These are phyloP conservation scores for Echiichthys vipera DNA, from an alignment of 2,797 vertebrate genomes.

Conservation along the genomic window DNA sequence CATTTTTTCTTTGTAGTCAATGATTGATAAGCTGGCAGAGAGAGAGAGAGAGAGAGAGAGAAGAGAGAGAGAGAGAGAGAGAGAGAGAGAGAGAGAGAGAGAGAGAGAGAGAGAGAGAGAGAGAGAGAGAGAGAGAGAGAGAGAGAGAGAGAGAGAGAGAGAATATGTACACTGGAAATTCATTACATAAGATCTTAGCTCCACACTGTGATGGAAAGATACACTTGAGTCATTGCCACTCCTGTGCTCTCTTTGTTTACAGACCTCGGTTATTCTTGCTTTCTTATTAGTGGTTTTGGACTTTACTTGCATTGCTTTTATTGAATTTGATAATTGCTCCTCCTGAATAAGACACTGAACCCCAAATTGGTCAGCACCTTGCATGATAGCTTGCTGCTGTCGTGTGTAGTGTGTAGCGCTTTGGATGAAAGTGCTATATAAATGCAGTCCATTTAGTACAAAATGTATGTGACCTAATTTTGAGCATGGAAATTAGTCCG, in stretches of 20 bases:
- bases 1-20: conserved; percentile 36
- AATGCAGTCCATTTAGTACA: no score
- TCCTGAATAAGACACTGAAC: no score
- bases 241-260: conserved; percentile 2
- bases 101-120: not conserved
- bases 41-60: not conserved
- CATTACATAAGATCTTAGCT: conserved; percentile 60
- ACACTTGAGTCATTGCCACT: conserved; percentile 3
- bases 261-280: not conserved
- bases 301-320: not conserved
- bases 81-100: not conserved
- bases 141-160: conserved; percentile 16
- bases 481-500: not conserved
- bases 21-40: conserved; percentile 57
- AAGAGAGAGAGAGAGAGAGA: not conserved
- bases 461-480: not conserved
- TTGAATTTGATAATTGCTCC: not conserved
- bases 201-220: conserved; percentile 35
- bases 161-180: conserved; percentile 51
- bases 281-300: not conserved
- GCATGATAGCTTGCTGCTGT: no score
- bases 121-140: not conserved
- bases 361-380: no score
- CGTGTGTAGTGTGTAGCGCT: no score
- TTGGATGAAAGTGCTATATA: no score